These are phyloP conservation scores for Vidua chalybeata DNA, from an alignment of 2,113 vertebrate species.

Conservation along the genomic window DNA sequence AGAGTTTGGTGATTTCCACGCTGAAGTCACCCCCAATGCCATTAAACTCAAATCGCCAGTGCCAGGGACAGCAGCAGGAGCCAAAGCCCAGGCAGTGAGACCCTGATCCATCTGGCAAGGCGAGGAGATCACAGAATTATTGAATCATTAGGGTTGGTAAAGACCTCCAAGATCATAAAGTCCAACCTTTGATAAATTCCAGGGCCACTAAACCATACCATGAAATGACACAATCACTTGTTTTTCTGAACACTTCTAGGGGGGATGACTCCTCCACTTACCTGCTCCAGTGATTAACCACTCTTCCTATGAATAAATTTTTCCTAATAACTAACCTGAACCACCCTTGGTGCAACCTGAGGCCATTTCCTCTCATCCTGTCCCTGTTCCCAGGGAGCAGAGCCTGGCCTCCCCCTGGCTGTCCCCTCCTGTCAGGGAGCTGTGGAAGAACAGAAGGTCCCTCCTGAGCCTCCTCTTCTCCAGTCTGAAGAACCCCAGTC, in stretches of 20 bases:
- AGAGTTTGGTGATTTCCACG: neutral
- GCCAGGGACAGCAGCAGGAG: neutral
- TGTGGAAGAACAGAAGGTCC: neutral
- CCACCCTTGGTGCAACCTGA: neutral
- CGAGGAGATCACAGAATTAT: neutral
- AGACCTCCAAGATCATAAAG: too few species aligned
- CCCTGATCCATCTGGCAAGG: fast-evolving
- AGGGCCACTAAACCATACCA: neutral
- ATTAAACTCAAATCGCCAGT: neutral
- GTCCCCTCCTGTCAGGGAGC: neutral
- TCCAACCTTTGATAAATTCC: neutral
- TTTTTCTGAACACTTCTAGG: neutral
- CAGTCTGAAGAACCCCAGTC: neutral
- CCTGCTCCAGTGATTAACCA: neutral
- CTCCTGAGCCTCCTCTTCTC: neutral
- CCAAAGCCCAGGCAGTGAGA: neutral
- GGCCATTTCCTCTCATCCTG: neutral
- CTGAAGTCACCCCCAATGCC: neutral
- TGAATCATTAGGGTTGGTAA: neutral
- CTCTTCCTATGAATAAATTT: too few species aligned
- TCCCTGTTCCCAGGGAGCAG: neutral
- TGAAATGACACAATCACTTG: neutral
- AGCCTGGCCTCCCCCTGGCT: fast-evolving
- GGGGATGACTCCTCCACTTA: neutral
- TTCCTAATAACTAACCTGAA: neutral